These are phyloP conservation scores for Meloidogyne hapla DNA, from an alignment of 1,140 invertebrate genomes.

Conservation along the genomic window DNA sequence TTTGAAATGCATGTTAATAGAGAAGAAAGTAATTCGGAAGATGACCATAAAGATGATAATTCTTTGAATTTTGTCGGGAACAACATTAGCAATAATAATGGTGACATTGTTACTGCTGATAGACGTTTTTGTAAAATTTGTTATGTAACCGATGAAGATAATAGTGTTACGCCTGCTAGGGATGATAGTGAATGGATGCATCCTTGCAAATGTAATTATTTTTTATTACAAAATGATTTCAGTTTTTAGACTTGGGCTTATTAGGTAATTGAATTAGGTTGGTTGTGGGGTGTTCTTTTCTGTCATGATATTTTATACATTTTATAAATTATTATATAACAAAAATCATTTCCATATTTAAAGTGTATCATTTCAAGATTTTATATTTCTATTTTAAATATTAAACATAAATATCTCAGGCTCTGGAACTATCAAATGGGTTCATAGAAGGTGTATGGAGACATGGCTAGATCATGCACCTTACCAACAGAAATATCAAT, in stretches of 20 bases:
- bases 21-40: background rate
- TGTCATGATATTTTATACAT: too few species aligned
- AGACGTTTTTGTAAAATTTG: slow-evolving; percentile 19
- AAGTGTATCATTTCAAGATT: too few species aligned
- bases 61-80: background rate
- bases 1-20: background rate
- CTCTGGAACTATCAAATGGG: slow-evolving; percentile 29
- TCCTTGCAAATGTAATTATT: slow-evolving; percentile 24
- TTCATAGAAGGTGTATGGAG: slow-evolving; percentile 12
- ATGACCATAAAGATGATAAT: too few species aligned
- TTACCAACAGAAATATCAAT: slow-evolving; percentile 18
- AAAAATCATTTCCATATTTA: too few species aligned
- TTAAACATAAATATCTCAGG: slow-evolving; percentile 7
- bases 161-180: background rate
- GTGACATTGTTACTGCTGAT: background rate
- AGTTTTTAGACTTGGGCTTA: too few species aligned
- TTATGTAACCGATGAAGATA: background rate
- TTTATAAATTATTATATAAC: too few species aligned
- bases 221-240: background rate
- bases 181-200: slow-evolving; percentile 9
- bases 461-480: slow-evolving; percentile 22
- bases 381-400: too few species aligned
- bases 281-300: too few species aligned
- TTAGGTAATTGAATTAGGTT: too few species aligned
- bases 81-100: background rate